Conservation (phyloP, 2,797 vertebrate genomes). For the Allobates femoralis region DNA sequence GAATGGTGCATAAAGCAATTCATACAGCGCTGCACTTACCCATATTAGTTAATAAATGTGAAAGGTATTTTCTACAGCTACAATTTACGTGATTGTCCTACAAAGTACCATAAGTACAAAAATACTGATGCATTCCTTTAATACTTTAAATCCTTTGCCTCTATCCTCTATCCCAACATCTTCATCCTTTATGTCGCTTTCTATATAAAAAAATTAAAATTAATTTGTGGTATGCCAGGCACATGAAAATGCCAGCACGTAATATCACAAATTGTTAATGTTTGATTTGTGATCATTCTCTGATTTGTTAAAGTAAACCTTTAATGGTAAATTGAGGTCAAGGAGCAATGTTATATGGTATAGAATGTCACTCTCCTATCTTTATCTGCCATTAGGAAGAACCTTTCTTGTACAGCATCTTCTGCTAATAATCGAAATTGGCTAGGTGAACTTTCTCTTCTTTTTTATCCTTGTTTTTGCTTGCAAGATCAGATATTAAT, state of each 20-base stretch:
- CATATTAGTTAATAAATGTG: conserved; percentile 76
- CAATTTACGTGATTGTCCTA: conserved; percentile 71
- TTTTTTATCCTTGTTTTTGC: too few relatives aligned
- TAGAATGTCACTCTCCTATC: too few relatives aligned
- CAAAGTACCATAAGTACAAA: conserved; percentile 66
- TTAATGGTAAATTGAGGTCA: not conserved
- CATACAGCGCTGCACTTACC: conserved; percentile 70
- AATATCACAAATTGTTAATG: conserved; percentile 38
- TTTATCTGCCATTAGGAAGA: too few relatives aligned
- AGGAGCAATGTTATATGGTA: not conserved
- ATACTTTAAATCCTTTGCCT: conserved; percentile 71
- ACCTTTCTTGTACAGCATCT: too few relatives aligned
- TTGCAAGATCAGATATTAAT: conserved; percentile 78
- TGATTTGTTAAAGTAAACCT: conserved; percentile 17
- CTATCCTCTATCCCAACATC: too few relatives aligned
- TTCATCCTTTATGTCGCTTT: conserved; percentile 30
- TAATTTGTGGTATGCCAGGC: conserved; percentile 7
- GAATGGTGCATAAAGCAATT: conserved; percentile 68
- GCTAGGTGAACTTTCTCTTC: too few relatives aligned
- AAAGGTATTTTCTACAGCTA: conserved; percentile 72
- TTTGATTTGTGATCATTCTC: conserved; percentile 8
- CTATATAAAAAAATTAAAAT: conserved; percentile 27
- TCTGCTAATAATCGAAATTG: too few relatives aligned
- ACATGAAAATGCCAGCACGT: not conserved
- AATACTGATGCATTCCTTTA: conserved; percentile 66